A percentile compares a stretch with the other conserved stretches of the same genome.
Evolutionary conservation across 2,113 vertebrate species (phyloP).

Genomic region (Pitta sordida): DNA sequence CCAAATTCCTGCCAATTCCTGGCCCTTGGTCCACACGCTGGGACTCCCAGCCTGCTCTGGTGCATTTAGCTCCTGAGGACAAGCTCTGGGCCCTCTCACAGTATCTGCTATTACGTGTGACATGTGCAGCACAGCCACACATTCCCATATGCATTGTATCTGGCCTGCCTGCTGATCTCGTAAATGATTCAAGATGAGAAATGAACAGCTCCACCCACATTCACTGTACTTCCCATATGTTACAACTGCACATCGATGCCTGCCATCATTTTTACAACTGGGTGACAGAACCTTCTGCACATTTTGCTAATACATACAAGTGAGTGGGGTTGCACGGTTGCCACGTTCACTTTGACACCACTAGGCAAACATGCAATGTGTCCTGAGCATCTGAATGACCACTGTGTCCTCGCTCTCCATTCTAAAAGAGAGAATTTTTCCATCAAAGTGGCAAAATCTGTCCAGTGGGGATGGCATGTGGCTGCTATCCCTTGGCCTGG

Average conservation of each 20-base stretch:
- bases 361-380: background rate
- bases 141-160: constrained; percentile 70
- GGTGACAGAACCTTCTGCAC: constrained; percentile 68
- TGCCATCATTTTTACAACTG: constrained; percentile 70
- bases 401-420: background rate
- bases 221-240: constrained; percentile 69
- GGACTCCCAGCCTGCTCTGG: constrained; percentile 17
- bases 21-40: background rate
- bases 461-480: background rate
- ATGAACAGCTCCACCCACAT: constrained; percentile 69
- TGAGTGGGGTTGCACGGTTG: background rate
- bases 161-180: constrained; percentile 68
- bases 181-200: constrained; percentile 70
- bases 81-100: constrained; percentile 57
- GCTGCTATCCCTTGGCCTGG: background rate
- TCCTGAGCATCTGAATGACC: constrained; percentile 9
- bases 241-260: constrained; percentile 66
- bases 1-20: constrained; percentile 50
- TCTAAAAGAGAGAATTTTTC: background rate
- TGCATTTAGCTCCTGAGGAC: constrained; percentile 13
- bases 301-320: constrained; percentile 52
- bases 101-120: constrained; percentile 63
- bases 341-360: background rate
- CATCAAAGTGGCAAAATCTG: background rate
- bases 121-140: constrained; percentile 69